Evolutionary conservation across 2,888 invertebrate genomes (phyloP).

Genomic region (Nemurella pictetii): DNA sequence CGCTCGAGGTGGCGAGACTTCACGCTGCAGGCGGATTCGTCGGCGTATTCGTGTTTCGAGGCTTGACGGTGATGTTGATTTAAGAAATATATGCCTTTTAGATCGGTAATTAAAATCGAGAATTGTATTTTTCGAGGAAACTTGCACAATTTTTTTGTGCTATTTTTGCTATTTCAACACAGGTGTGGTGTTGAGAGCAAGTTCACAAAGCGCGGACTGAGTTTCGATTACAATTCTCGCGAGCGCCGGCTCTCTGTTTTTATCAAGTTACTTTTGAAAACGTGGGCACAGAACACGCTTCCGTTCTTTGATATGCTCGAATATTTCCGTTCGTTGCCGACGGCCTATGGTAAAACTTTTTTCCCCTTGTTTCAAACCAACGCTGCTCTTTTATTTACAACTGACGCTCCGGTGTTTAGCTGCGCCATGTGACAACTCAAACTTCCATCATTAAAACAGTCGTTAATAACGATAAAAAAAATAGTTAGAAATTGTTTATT

Average conservation of each 20-base stretch:
- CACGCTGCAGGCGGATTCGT: too few species aligned
- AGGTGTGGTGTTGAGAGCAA: too few species aligned
- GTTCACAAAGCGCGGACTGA: neutral
- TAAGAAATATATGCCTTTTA: too few species aligned
- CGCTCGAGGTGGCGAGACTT: too few species aligned
- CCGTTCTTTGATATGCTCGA: neutral
- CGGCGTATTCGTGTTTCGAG: too few species aligned
- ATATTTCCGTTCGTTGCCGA: neutral
- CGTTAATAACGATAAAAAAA: neutral
- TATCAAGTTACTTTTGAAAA: neutral
- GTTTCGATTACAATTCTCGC: neutral
- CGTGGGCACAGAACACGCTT: neutral
- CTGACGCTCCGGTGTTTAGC: neutral
- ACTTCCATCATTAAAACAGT: neutral
- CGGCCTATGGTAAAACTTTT: neutral
- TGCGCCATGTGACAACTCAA: neutral
- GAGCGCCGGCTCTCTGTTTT: neutral
- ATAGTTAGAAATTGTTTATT: neutral
- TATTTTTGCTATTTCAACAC: too few species aligned
- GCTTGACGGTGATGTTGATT: too few species aligned
- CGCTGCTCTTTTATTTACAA: neutral
- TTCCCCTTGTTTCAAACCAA: too few species aligned
- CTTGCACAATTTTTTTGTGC: too few species aligned
- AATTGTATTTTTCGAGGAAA: too few species aligned
- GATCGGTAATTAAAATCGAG: too few species aligned